Evolutionary conservation across 1,140 invertebrate species (phyloP).

Genomic region (Papilio machaon): DNA sequence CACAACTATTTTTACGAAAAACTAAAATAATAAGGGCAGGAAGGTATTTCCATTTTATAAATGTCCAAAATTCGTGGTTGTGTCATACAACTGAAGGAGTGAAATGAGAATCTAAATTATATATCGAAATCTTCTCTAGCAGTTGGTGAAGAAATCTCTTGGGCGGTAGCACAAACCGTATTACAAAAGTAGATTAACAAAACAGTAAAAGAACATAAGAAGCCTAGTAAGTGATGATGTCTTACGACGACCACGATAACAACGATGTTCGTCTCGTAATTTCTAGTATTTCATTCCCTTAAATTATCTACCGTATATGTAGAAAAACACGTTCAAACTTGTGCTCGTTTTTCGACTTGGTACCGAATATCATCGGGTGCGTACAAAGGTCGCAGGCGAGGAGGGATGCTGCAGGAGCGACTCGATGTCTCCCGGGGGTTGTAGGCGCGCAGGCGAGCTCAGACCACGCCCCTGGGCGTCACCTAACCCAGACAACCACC

Average conservation of each 20-base stretch:
- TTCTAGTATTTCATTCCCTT: not conserved
- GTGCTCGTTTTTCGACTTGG: not conserved
- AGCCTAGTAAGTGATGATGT: not conserved
- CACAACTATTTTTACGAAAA: too few species aligned
- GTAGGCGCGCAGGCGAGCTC: constrained; percentile 66
- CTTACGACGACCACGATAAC: not conserved
- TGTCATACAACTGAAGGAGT: too few species aligned
- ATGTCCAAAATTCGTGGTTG: too few species aligned
- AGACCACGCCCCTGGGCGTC: constrained; percentile 68
- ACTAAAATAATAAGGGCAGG: too few species aligned
- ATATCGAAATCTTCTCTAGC: too few species aligned
- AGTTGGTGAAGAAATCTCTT: not conserved
- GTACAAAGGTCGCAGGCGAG: constrained; percentile 25
- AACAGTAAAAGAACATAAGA: not conserved
- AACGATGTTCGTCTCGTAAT: not conserved
- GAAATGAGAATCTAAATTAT: too few species aligned
- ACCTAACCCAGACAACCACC: constrained; percentile 49
- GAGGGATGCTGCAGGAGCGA: constrained; percentile 37
- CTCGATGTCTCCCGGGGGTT: constrained; percentile 50
- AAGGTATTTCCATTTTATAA: too few species aligned
- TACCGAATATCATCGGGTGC: constrained; percentile 18
- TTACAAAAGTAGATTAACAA: not conserved
- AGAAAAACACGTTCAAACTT: not conserved
- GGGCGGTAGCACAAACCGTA: too few species aligned
- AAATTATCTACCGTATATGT: not conserved